Evolutionary conservation across 2,797 vertebrate genomes (phyloP).

Genomic region (Rachycentron canadum): DNA sequence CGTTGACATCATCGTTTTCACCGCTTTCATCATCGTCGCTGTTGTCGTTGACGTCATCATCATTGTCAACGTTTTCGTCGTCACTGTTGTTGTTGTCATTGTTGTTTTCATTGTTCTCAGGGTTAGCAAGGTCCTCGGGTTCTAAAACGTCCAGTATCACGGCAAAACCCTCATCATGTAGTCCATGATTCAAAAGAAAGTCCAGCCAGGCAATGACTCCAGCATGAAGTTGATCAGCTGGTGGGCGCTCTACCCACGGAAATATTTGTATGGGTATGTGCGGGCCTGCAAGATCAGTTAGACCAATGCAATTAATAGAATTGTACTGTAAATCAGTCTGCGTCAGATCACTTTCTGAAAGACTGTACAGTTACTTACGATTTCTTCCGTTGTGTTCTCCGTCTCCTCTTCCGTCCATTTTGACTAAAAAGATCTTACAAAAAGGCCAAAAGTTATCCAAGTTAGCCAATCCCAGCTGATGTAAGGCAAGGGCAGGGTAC

Average conservation of each 20-base stretch:
- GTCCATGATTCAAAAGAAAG: rapidly evolving
- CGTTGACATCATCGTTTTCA: background rate
- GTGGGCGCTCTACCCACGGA: background rate
- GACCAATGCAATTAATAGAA: background rate
- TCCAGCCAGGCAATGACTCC: background rate
- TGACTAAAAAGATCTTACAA: background rate
- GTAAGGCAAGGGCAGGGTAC: too few species aligned
- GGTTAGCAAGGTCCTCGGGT: too few species aligned
- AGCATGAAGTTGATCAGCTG: background rate
- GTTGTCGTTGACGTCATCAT: background rate
- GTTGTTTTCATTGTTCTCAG: rapidly evolving
- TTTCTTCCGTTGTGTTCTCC: background rate
- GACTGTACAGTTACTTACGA: background rate
- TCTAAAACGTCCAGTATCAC: background rate
- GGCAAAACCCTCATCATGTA: too few species aligned
- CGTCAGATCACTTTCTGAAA: background rate
- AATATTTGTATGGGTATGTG: rapidly evolving
- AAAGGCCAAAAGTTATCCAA: background rate
- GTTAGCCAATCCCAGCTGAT: too few species aligned
- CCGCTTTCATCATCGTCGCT: too few species aligned
- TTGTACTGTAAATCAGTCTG: background rate
- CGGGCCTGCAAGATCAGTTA: background rate
- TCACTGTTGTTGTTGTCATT: background rate
- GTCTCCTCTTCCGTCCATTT: constrained; percentile 5
- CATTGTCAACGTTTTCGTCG: too few species aligned